A percentile compares a stretch with the other conserved stretches of the same genome.
phyloP scores from a whole-genome alignment of 2,888 invertebrate species.

The Dinocampus coccinellae region DNA sequence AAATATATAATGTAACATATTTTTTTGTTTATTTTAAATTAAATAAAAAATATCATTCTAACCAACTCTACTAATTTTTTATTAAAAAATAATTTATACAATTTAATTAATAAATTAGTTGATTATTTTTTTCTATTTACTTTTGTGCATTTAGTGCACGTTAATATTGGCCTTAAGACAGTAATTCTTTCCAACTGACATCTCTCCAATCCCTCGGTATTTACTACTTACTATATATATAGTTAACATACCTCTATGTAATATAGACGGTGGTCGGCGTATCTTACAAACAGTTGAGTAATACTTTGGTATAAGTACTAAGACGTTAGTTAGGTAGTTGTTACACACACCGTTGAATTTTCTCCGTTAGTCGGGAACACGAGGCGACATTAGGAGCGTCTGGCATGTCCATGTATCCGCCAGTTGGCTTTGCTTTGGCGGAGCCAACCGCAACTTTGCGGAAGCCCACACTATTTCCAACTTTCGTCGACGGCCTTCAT shows the following conservation, averaged over 20 bases:
- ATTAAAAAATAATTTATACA: not conserved
- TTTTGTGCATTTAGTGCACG: not conserved
- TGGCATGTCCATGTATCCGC: slow-evolving; percentile 55
- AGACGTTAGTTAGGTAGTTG: slow-evolving; percentile 12
- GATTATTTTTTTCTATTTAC: not conserved
- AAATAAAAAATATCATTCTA: not conserved
- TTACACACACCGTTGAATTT: slow-evolving; percentile 22
- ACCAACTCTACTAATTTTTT: not conserved
- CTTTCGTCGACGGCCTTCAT: slow-evolving; percentile 68
- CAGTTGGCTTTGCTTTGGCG: slow-evolving; percentile 61
- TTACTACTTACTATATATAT: not conserved
- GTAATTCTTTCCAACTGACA: not conserved
- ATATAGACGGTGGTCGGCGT: not conserved
- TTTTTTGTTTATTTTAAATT: not conserved
- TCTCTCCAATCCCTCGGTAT: not conserved
- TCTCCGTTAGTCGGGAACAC: slow-evolving; percentile 32
- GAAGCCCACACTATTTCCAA: slow-evolving; percentile 69
- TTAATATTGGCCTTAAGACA: not conserved
- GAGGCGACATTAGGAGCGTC: slow-evolving; percentile 17
- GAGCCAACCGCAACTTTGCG: slow-evolving; percentile 63
- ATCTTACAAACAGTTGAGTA: not conserved
- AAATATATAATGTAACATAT: not conserved
- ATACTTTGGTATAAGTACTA: slow-evolving; percentile 9
- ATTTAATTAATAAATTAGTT: not conserved
- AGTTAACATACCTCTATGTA: too few relatives aligned